Evolutionary conservation across 2,797 vertebrate species (phyloP), one percentile per base, ranked within the genome.

Genomic region (Pelodytes ibericus): DNA sequence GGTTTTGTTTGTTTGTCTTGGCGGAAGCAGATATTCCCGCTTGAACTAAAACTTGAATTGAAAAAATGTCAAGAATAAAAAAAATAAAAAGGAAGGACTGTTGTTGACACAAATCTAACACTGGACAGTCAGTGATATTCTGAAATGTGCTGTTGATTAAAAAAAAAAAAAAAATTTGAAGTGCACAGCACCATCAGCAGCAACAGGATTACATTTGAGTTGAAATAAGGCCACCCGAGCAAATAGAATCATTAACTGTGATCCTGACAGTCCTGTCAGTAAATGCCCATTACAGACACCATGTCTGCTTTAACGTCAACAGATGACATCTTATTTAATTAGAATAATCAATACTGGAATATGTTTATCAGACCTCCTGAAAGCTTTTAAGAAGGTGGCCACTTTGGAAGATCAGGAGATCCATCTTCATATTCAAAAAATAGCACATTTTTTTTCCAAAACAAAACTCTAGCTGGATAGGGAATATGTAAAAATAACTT

Each of bases 151-250:
- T 24, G 49, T 7, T 53, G 3, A 53, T 16, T 4, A 24, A 24
- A 53, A 39, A 8, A 47, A 47, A n/a, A 24, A 53, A 22, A 13
- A 10, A 13, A 44, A 16, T 36, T 36, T 36, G 33, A 36, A 36
- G 5, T 36, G 33, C 20, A 44, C 20, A 30, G 26, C 39, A 22
- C 15, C 7, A 39, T 62, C 27, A 49, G 27, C 16, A 56, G 29
- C 11, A 27, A 15, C 47, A 53, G 24, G 15, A 18, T 59, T 22
- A 4, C 3, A 22, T 1, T 6, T 9, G 20, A 47, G 72, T 30
- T 57, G 18, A 74, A 57, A 24, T n/a, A 15, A 74, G 63, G 72
- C 63, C 72, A 74, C 62, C 53, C 49, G 59, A 4, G 51, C 9
- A 57, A 49, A 9, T 24, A 58, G 47, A 57, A 26, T 65, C 31